Base-by-base conservation (phyloP, 2,888 invertebrate genomes). In the Spilarctia lutea region DNA sequence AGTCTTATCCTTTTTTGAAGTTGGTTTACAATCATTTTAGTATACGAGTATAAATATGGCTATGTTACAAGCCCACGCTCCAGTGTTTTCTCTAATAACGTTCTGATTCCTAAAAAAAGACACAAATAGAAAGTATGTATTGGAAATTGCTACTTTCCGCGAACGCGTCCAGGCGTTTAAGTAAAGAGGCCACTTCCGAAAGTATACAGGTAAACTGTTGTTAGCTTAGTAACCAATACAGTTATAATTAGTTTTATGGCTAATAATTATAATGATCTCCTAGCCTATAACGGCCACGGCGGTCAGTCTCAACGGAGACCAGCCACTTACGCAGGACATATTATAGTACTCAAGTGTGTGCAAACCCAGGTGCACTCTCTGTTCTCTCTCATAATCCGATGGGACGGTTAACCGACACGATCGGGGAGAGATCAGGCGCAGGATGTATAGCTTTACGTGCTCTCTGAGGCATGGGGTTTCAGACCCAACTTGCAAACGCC, bases 71-170 rank as follows among this genome's bases (percentile, higher is more conserved):
- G 7, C 30, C 63, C 63, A 63, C 30, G 30, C 30, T 63, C 63
- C 18, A 63, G 30, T 63, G 27, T 60, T 60, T 60, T 16, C 10
- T 56, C 60, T 60, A 27, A 30, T 60, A 60, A 60, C 20, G 24
- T 33, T 68, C 24, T 68, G 13, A 20, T 30, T 68, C 30, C 39
- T 33, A 33, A 71, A 27, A 18, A 42, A 33, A 18, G 65, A 71
- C 13, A 42, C 27, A 42, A 27, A 45, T 65, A 65, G 71, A 71
- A 71, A 71, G 71, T 65, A 65, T 45, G 71, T 71, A 70, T 70
- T 45, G 71, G 10, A 71, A 71, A 71, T 65, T 71, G 65, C 35
- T 52, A 52, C 60, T 65, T 65, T 65, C 71, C 65, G 71, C 27
- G 18, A 35, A 63, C 18, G 63, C 63, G 30, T 63, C 63, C 63